Base-by-base conservation (phyloP, 2,113 vertebrate genomes). In the Caranx ignobilis region DNA sequence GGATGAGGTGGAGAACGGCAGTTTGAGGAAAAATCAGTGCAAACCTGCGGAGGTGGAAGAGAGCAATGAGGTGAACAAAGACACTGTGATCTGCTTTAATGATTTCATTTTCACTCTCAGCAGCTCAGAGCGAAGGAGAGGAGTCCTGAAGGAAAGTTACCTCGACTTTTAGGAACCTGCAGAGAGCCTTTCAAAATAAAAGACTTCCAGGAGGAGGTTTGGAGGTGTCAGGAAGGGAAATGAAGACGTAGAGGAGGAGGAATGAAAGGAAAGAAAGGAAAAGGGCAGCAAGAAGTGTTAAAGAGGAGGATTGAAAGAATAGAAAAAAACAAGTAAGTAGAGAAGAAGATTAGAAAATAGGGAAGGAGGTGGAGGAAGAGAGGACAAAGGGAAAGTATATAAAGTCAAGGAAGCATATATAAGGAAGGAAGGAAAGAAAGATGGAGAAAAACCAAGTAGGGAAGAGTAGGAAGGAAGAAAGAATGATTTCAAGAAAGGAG, bases 1-100 rank as follows among this genome's bases (percentile, higher is more conserved):
- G 84, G 72, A 81, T 8, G 43, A 76, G 56, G 60, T 12, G n/a
- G 66, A 60, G 54, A 83, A 75, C 45, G 64, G 62, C 66, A 26
- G 75, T 72, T 77, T 61, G 84, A 81, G 57, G 41, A 54, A 35
- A 12, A 75, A 31, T 52, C 56, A 19, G 41, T 4, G 34, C 26
- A 68, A 65, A 81, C 32, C 63, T 0, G 13, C 26, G 3, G 65
- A 85, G 71, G 39, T 50, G 63, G 13, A 32, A 59, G 60, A 50
- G 59, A 50, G 45, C 47, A 35, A 2, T 11, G 52, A 80, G 73
- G 66, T 37, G 64, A 87, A 89, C 75, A 86, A 85, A 89, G 75
- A 90, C 37, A 70, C 71, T 5, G 57, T 16, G 43, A 77, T 82
- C 21, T 1, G 60, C 45, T 77, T 65, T 82, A 82, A 87, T 73